Conservation (phyloP, 1,140 invertebrate genomes). For the Mesaphorura yosii region DNA sequence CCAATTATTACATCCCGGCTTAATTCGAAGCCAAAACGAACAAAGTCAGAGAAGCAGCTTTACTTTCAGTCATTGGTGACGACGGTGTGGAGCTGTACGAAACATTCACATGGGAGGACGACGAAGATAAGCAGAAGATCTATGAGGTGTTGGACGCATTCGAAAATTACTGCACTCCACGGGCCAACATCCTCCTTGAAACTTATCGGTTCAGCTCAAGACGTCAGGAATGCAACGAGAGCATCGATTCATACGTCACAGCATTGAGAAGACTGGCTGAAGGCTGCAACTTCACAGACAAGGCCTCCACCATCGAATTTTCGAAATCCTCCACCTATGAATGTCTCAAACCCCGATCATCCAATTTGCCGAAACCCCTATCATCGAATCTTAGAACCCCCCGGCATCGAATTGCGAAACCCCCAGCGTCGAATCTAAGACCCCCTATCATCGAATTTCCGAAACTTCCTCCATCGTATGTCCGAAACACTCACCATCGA, state of each 20-base stretch:
- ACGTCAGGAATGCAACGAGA: background rate
- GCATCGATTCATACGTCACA: background rate
- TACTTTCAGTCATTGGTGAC: constrained; percentile 2
- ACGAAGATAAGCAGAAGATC: background rate
- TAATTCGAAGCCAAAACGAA: background rate
- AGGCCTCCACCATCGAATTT: too few species aligned
- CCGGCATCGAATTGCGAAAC: too few species aligned
- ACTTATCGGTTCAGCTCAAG: background rate
- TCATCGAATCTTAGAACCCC: too few species aligned
- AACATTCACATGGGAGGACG: background rate
- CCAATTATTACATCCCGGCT: background rate
- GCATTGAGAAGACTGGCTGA: background rate
- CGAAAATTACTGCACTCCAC: constrained; percentile 5
- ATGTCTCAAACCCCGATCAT: too few species aligned
- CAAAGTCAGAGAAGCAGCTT: background rate
- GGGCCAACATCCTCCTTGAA: constrained; percentile 1
- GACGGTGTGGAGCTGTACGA: background rate
- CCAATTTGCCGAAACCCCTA: too few species aligned
- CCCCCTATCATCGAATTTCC: too few species aligned
- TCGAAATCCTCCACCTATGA: too few species aligned
- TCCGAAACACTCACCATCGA: too few species aligned
- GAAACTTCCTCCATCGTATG: too few species aligned
- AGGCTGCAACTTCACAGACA: background rate
- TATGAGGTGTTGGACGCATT: background rate
- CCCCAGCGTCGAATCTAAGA: too few species aligned